Conservation (phyloP, 2,888 invertebrate species). For the Chouioia cunea region DNA sequence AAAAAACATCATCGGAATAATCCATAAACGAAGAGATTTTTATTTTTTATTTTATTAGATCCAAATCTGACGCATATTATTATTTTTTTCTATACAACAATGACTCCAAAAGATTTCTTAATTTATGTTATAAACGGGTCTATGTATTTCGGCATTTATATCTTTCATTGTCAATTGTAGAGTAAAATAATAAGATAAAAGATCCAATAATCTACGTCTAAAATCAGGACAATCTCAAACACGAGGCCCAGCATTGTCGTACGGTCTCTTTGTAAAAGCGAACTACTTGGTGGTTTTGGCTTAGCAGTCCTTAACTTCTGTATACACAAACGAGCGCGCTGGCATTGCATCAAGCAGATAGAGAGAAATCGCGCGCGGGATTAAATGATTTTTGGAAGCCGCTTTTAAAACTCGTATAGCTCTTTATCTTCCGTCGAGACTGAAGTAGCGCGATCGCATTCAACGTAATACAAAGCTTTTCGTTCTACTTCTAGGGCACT, state of each 20-base stretch:
- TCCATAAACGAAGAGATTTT: no score
- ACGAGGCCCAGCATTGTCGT: constrained; percentile 8
- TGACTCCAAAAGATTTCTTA: no score
- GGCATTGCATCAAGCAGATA: neutral
- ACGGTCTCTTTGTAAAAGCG: neutral
- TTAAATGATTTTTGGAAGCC: constrained; percentile 29
- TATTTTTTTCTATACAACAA: no score
- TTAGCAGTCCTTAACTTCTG: constrained; percentile 34
- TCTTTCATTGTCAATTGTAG: no score
- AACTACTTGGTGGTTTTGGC: constrained; percentile 27
- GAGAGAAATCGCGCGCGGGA: constrained; percentile 12
- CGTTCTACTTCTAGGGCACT: constrained; percentile 6
- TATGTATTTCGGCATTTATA: no score
- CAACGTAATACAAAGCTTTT: constrained; percentile 18
- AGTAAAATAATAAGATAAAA: no score
- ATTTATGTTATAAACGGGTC: no score
- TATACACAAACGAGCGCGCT: no score
- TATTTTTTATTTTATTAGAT: no score
- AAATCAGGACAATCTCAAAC: neutral
- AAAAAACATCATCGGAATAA: no score
- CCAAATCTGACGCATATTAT: no score
- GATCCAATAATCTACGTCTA: no score
- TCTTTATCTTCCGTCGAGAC: constrained; percentile 24
- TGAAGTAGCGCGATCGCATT: constrained; percentile 19
- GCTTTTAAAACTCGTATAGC: constrained; percentile 5